A percentile compares a stretch with the other conserved stretches of the same genome.
These are phyloP conservation scores for Dasyprocta punctata DNA, from an alignment of 2,113 vertebrate genomes.

Conservation along the genomic window DNA sequence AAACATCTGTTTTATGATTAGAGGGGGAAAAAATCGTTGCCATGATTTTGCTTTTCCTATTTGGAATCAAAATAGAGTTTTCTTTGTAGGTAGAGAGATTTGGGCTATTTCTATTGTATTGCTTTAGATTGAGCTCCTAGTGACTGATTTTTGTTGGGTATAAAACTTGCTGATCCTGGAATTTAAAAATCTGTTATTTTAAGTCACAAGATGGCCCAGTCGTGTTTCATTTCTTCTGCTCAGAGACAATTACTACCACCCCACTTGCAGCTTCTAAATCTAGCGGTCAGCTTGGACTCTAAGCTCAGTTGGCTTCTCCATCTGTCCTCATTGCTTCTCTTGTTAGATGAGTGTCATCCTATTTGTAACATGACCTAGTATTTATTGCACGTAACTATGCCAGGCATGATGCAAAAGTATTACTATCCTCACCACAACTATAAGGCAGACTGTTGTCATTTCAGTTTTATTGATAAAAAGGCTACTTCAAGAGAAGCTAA, in stretches of 20 bases:
- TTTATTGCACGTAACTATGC: neutral
- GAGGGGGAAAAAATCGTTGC: neutral
- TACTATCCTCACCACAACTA: neutral
- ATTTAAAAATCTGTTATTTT: neutral
- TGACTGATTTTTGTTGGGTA: neutral
- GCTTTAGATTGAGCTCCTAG: neutral
- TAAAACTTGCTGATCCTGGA: neutral
- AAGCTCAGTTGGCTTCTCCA: neutral
- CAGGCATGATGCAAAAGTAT: neutral
- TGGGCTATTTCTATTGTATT: neutral
- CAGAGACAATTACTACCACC: neutral
- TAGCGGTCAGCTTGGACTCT: neutral
- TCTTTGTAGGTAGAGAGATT: neutral
- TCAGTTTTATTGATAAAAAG: neutral
- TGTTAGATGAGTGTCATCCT: neutral
- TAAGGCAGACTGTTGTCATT: neutral
- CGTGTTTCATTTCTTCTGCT: neutral
- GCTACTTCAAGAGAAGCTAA: neutral
- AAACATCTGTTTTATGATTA: neutral
- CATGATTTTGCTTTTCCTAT: neutral
- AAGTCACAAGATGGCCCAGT: neutral
- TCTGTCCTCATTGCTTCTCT: slow-evolving; percentile 55
- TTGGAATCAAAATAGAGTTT: neutral
- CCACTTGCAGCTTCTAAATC: neutral
- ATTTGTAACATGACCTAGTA: neutral